phyloP scores from a whole-genome alignment of 2,888 invertebrate genomes.

The Limnephilus lunatus region DNA sequence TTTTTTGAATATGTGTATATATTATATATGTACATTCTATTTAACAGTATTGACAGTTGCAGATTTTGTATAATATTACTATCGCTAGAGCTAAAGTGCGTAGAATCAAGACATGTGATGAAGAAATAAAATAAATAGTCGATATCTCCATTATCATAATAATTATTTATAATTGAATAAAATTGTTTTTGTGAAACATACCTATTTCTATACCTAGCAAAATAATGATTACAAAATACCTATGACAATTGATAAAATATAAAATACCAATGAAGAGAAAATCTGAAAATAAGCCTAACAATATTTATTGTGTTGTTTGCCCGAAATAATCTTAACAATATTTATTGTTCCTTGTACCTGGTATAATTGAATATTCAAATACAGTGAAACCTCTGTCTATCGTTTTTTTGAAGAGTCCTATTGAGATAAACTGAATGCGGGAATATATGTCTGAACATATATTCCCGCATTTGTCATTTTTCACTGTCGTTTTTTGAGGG shows the following conservation, averaged over 20 bases:
- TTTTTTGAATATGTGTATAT: not conserved
- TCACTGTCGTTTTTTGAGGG: no score
- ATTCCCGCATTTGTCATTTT: no score
- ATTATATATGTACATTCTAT: not conserved
- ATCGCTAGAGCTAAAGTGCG: not conserved
- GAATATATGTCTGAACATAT: no score
- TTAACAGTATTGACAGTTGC: not conserved
- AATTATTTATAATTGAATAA: not conserved
- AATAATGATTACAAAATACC: not conserved
- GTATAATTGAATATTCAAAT: no score
- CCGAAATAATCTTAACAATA: no score
- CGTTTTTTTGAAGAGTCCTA: no score
- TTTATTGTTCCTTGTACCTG: no score
- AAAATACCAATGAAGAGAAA: no score
- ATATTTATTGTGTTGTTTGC: no score
- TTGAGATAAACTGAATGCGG: no score
- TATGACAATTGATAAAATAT: not conserved
- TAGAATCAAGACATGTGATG: not conserved
- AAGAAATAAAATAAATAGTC: not conserved
- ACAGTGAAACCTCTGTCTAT: no score
- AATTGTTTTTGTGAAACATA: not conserved
- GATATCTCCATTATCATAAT: not conserved
- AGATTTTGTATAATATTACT: slow-evolving; percentile 5
- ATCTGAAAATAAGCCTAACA: no score
- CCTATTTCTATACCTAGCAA: not conserved